A percentile compares a stretch with the other conserved stretches of the same genome.
These are phyloP conservation scores for Malurus splendens DNA, from an alignment of 2,797 vertebrate species.

Conservation along the genomic window DNA sequence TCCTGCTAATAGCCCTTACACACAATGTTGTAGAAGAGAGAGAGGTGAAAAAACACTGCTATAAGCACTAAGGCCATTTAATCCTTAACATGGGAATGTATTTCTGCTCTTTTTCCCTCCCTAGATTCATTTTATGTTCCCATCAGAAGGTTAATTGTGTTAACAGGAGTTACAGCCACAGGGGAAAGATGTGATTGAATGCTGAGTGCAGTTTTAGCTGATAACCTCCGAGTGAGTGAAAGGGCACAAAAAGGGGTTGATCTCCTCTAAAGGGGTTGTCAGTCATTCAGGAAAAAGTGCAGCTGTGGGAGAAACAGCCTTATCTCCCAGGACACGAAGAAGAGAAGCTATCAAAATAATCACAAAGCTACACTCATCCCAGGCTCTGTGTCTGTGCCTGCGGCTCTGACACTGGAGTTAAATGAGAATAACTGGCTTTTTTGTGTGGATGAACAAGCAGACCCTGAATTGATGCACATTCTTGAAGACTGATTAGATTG, in stretches of 20 bases:
- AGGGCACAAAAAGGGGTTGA: conserved; percentile 56
- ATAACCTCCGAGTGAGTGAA: conserved; percentile 59
- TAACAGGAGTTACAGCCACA: conserved; percentile 59
- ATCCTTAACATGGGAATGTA: conserved; percentile 61
- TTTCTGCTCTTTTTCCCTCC: conserved; percentile 45
- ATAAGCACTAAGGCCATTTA: conserved; percentile 28
- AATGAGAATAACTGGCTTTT: neutral
- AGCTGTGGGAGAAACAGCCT: conserved; percentile 50
- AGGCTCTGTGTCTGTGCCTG: neutral
- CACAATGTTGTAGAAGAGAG: neutral
- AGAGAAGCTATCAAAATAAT: conserved; percentile 59
- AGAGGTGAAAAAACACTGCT: conserved; percentile 7
- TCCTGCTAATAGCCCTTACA: conserved; percentile 1
- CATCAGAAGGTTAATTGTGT: conserved; percentile 67
- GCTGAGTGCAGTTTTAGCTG: conserved; percentile 59
- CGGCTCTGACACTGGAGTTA: conserved; percentile 35
- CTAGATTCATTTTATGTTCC: conserved; percentile 53
- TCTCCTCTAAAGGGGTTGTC: conserved; percentile 57
- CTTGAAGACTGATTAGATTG: conserved; percentile 1
- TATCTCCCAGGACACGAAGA: conserved; percentile 58
- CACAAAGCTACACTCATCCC: conserved; percentile 15
- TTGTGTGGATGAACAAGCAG: neutral
- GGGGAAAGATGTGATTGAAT: conserved; percentile 66
- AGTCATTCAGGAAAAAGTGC: conserved; percentile 50
- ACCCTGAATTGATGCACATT: neutral